Conservation (phyloP, 2,797 vertebrate species). For the Ambastaia sidthimunki region DNA sequence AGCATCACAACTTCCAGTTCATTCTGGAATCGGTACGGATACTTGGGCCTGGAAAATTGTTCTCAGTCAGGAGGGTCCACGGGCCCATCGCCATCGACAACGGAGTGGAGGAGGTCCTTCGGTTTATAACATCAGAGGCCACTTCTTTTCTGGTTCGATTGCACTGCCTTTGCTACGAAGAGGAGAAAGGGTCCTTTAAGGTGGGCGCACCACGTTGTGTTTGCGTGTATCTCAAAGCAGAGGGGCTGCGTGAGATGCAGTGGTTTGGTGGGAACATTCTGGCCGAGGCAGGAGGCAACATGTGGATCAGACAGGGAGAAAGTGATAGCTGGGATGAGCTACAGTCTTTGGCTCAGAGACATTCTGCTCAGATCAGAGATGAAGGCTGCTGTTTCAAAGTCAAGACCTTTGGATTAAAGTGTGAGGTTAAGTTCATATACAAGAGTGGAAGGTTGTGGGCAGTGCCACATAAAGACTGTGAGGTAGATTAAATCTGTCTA, state of each 20-base stretch:
- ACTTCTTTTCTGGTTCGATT: constrained; percentile 60
- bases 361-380: constrained; percentile 43
- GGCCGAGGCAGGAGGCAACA: constrained; percentile 47
- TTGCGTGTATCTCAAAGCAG: constrained; percentile 36
- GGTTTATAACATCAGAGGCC: constrained; percentile 56
- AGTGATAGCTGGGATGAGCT: constrained; percentile 37
- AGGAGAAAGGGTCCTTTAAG: constrained; percentile 41
- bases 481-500: constrained; percentile 24
- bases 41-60: constrained; percentile 45
- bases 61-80: constrained; percentile 26
- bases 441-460: constrained; percentile 57
- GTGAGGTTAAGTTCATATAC: constrained; percentile 62
- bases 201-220: constrained; percentile 50
- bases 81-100: constrained; percentile 63
- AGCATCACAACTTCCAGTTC: constrained; percentile 63
- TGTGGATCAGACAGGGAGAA: constrained; percentile 60
- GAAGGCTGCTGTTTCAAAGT: constrained; percentile 65
- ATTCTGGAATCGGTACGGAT: constrained; percentile 51
- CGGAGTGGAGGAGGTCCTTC: constrained; percentile 61
- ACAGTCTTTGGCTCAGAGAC: constrained; percentile 35
- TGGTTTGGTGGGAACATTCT: constrained; percentile 41
- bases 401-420: constrained; percentile 45
- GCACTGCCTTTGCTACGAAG: constrained; percentile 57
- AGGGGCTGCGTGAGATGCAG: constrained; percentile 23
- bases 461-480: constrained; percentile 52